Evolutionary conservation across 2,797 vertebrate species (phyloP), one percentile per base, ranked within the genome.

Genomic region (Hydrocynus forskahlii): DNA sequence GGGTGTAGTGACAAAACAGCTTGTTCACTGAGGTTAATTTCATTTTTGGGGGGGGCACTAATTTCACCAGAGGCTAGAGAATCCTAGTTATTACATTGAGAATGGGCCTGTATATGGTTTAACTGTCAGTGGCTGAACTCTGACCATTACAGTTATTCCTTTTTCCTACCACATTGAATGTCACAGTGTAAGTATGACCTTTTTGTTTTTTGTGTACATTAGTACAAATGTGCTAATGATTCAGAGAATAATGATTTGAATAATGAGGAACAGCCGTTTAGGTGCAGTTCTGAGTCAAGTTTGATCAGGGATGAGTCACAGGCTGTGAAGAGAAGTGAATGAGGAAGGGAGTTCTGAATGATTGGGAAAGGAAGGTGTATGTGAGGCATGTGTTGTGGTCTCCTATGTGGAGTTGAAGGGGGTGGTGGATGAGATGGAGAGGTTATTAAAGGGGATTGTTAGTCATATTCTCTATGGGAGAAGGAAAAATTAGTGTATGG

Each of bases 251-350:
- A 55, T 69, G 14, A 21, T 12, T 0, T 48, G 55, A 69, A 50
- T 63, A 43, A 55, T 71, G 54, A 75, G 45, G 10, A 66, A 38
- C 10, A 19, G 66, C 40, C 5, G 4, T 78, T 81, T 59, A 63
- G 63, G 38, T 10, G 40, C 16, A 48, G 21, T 66, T 50, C 40
- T 66, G 29, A 64, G 16, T 25, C 12, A 54, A 54, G 25, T 80
- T 64, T 80, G 73, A 76, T 80, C 68, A 76, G 60, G 48, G 38
- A 59, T 73, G 69, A 85, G 77, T 79, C 80, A 76, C 63, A 13
- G 55, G 38, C 67, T 76, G 72, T 43, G 70, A 23, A 23, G 80
- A 48, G 16, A 16, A 13, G 13, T 29, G 75, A 50, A 4, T 40
- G 55, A 54, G 38, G 19, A 70, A 35, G 9, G 14, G 17, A 69